phyloP scores from a whole-genome alignment of 2,797 vertebrate genomes.

The Chrosomus eos region DNA sequence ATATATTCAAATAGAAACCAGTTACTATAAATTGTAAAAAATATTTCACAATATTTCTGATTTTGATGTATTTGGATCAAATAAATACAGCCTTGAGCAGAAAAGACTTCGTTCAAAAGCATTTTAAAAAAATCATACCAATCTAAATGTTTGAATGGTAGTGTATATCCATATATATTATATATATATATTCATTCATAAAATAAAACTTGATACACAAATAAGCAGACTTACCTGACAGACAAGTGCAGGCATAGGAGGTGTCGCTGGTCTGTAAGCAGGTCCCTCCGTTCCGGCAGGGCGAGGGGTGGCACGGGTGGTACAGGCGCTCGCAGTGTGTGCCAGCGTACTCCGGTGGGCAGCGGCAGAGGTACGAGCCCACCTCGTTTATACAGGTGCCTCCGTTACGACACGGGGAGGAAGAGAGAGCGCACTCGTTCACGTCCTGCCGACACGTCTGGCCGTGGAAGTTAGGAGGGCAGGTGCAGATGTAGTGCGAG shows the following conservation, averaged over 20 bases:
- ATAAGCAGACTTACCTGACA: constrained; percentile 81
- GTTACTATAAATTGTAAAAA: too few relatives aligned
- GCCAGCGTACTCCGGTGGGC: constrained; percentile 84
- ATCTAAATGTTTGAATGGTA: too few relatives aligned
- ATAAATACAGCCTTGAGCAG: not conserved
- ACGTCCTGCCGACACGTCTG: constrained; percentile 91
- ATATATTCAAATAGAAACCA: too few relatives aligned
- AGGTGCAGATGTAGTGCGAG: constrained; percentile 86
- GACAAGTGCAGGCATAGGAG: constrained; percentile 88
- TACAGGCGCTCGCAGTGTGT: constrained; percentile 87
- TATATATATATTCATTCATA: too few relatives aligned
- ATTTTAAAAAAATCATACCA: too few relatives aligned
- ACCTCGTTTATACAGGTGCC: constrained; percentile 89
- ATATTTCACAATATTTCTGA: too few relatives aligned
- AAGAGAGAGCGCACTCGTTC: constrained; percentile 86
- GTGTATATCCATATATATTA: too few relatives aligned
- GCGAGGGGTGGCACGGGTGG: constrained; percentile 94
- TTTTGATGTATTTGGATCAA: not conserved
- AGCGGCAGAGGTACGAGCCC: constrained; percentile 89
- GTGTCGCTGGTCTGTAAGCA: constrained; percentile 92
- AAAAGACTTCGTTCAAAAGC: too few relatives aligned
- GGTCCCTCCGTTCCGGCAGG: constrained; percentile 94
- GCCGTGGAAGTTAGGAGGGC: constrained; percentile 86
- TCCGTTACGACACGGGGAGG: constrained; percentile 82
- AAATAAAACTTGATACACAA: not conserved